Conservation (phyloP, 2,797 vertebrate genomes). For the Crenuchus spilurus region DNA sequence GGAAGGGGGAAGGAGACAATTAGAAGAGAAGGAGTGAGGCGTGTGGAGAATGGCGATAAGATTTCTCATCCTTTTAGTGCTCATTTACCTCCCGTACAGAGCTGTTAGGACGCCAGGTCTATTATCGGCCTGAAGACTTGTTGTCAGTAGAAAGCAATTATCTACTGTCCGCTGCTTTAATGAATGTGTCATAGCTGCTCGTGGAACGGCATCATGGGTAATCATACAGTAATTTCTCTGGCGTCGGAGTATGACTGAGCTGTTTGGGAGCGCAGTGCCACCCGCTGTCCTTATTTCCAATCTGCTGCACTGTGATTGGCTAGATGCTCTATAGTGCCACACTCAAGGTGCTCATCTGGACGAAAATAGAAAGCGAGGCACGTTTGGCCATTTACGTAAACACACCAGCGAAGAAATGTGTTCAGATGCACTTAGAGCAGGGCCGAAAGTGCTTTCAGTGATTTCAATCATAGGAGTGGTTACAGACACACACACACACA, state of each 20-base stretch:
- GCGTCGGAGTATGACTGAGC: conserved; percentile 31
- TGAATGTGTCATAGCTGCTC: conserved; percentile 52
- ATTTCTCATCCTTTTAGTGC: conserved; percentile 48
- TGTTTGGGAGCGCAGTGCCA: conserved; percentile 4
- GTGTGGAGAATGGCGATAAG: conserved; percentile 48
- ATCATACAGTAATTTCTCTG: conserved; percentile 55
- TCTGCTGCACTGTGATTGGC: background rate
- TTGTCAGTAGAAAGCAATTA: conserved; percentile 69
- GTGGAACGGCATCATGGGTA: conserved; percentile 38
- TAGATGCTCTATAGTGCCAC: background rate
- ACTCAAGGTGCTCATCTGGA: background rate
- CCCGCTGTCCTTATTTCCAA: conserved; percentile 16
- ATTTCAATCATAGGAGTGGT: background rate
- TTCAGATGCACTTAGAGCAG: background rate
- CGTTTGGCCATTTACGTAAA: background rate
- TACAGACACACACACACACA: background rate
- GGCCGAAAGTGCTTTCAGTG: conserved; percentile 3
- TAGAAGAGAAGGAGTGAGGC: conserved; percentile 33
- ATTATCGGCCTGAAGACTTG: conserved; percentile 65
- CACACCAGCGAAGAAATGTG: background rate
- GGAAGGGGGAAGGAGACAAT: conserved; percentile 17
- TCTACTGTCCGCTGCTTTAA: conserved; percentile 56
- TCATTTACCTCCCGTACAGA: conserved; percentile 61
- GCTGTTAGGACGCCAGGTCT: conserved; percentile 58
- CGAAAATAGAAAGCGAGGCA: background rate